phyloP scores from a whole-genome alignment of 2,113 vertebrate species.

The Spea multiplicata region DNA sequence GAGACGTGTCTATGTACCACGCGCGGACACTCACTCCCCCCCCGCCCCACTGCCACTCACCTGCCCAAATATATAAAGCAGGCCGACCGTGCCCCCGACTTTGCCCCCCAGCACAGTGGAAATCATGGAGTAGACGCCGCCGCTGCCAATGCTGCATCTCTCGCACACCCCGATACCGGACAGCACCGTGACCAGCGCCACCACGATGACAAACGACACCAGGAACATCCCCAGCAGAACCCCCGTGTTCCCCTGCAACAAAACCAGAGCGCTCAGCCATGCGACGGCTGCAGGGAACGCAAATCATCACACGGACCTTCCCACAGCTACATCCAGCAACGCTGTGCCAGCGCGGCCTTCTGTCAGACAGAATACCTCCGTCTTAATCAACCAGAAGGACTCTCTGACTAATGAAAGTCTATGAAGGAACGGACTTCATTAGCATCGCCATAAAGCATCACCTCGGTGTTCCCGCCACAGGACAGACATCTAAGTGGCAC shows the following conservation, averaged over 20 bases:
- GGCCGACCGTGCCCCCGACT: conserved; percentile 83
- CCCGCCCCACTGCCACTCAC: conserved; percentile 57
- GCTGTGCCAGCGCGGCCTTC: no score
- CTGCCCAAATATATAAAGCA: conserved; percentile 96
- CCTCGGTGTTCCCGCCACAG: no score
- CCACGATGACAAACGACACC: conserved; percentile 84
- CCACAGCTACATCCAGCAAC: no score
- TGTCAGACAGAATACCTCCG: no score
- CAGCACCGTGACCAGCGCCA: conserved; percentile 87
- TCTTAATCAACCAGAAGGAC: no score
- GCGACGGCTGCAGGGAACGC: background rate
- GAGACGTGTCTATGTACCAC: no score
- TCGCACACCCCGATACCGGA: conserved; percentile 88
- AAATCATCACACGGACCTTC: no score
- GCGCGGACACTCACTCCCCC: background rate
- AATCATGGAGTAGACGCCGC: conserved; percentile 94
- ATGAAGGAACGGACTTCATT: no score
- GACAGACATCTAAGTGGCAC: no score
- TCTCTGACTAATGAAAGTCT: no score
- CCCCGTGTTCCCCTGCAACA: conserved; percentile 85
- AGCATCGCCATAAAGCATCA: no score
- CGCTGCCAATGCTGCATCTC: conserved; percentile 76
- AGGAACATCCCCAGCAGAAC: conserved; percentile 85
- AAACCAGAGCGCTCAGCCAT: background rate
- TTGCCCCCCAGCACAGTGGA: conserved; percentile 85